phyloP scores from a whole-genome alignment of 2,797 vertebrate genomes.

The Setipinna tenuifilis region DNA sequence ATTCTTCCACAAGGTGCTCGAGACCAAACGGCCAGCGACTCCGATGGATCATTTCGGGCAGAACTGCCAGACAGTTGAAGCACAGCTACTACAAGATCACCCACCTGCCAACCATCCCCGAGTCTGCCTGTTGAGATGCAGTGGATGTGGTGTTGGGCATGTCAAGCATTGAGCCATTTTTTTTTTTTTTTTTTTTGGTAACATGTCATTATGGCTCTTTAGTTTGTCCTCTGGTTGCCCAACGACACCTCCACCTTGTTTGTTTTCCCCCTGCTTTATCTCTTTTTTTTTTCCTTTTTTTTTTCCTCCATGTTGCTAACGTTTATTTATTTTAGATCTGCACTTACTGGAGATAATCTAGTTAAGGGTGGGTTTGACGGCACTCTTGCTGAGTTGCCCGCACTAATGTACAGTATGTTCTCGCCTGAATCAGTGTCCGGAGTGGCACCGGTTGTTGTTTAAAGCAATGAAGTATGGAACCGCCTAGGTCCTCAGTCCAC shows the following conservation, averaged over 20 bases:
- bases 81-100: slow-evolving; percentile 94
- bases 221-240: slow-evolving; percentile 18
- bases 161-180: not conserved
- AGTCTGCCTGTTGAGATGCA: slow-evolving; percentile 76
- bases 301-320: slow-evolving; percentile 16
- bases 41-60: slow-evolving; percentile 94
- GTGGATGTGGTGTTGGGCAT: not conserved
- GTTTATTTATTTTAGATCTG: slow-evolving; percentile 47
- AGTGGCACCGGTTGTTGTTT: slow-evolving; percentile 77
- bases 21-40: slow-evolving; percentile 89
- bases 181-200: not conserved
- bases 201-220: not conserved
- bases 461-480: slow-evolving; percentile 83
- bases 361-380: slow-evolving; percentile 50
- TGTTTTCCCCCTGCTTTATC: slow-evolving; percentile 15
- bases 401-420: slow-evolving; percentile 73
- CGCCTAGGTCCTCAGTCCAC: slow-evolving; percentile 89
- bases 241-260: not conserved
- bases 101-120: slow-evolving; percentile 95
- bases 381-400: slow-evolving; percentile 61
- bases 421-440: slow-evolving; percentile 71
- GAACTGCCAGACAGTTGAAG: slow-evolving; percentile 90
- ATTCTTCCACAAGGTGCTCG: slow-evolving; percentile 88
- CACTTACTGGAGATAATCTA: slow-evolving; percentile 52
- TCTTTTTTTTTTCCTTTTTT: slow-evolving; percentile 28